Evolutionary conservation across 2,888 invertebrate species (phyloP), one percentile per base, ranked within the genome.

Genomic region (Alloplasta piceator): DNA sequence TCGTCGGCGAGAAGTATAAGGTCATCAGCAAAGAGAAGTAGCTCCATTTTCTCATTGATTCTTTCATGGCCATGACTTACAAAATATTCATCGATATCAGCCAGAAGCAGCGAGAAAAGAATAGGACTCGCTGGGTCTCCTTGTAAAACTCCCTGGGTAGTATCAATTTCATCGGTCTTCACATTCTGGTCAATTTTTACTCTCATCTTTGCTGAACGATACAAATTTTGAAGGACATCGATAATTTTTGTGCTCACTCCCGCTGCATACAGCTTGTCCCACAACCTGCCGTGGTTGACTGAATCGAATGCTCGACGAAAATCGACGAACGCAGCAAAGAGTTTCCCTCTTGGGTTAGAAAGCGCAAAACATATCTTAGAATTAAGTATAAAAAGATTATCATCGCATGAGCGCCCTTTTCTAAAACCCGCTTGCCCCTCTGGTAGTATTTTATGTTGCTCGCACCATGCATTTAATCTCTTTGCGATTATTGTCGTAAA

Each of bases 101-200:
- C 16, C 7, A 79, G 4, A 4, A 80, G 14, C 2, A 84, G 41
- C 1, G 70, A 73, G 36, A 82, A 84, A 12, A 84, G 67, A 1
- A 61, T 56, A 2, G 82, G 80, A 12, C 81, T 81, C 6, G 77
- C 50, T 4, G 75, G 63, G n/a, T 81, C 77, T 5, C 83, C 82
- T 41, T 83, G 81, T 3, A 81, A 72, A 5, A 83, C 82, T n/a
- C 83, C 85, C 43, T 80, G 70, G 0, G 83, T 80, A 0, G 84
- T 71, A 7, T 78, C 75, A 4, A 63, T 73, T 2, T 56, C 12
- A 5, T 14, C 9, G 36, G 71, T 61, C 61, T 52, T 61, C 1
- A 9, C 9, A 7, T n/a, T 41, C 10, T 16, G 10, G n/a, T 41
- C 41, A 5, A 71, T 12, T 71, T 41, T 50, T 2, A 71, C 52